phyloP scores from a whole-genome alignment of 1,140 invertebrate genomes.

The Macrobrachium rosenbergii region DNA sequence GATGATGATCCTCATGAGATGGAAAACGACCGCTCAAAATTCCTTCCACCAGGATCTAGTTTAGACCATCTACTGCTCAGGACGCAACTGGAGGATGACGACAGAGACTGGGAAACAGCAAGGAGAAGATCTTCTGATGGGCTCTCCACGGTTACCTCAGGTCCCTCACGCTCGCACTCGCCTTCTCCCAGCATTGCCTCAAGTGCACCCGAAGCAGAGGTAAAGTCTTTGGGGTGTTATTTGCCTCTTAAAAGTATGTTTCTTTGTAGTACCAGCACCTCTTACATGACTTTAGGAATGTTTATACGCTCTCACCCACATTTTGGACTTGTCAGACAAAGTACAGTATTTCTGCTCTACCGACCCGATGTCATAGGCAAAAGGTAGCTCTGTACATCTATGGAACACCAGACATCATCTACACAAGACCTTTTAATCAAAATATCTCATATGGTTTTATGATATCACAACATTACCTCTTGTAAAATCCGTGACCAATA shows the following conservation, averaged over 20 bases:
- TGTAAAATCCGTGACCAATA: too few species aligned
- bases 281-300: neutral
- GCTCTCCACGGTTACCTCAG: conserved; percentile 49
- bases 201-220: conserved; percentile 49
- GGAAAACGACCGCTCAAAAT: conserved; percentile 5
- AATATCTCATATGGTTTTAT: too few species aligned
- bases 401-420: too few species aligned
- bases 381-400: too few species aligned
- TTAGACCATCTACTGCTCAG: conserved; percentile 35
- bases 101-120: conserved; percentile 21
- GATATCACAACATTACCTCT: too few species aligned
- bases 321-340: too few species aligned
- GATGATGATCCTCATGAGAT: conserved; percentile 30
- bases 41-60: conserved; percentile 39
- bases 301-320: neutral
- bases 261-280: neutral
- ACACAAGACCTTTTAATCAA: too few species aligned
- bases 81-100: conserved; percentile 44
- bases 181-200: conserved; percentile 51
- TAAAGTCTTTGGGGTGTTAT: neutral
- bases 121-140: conserved; percentile 50
- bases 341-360: too few species aligned
- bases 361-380: too few species aligned
- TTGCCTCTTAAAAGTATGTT: neutral
- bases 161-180: conserved; percentile 48